A percentile compares a stretch with the other conserved stretches of the same genome.
Evolutionary conservation across 2,888 invertebrate genomes (phyloP).

Genomic region (Agelastica alni): DNA sequence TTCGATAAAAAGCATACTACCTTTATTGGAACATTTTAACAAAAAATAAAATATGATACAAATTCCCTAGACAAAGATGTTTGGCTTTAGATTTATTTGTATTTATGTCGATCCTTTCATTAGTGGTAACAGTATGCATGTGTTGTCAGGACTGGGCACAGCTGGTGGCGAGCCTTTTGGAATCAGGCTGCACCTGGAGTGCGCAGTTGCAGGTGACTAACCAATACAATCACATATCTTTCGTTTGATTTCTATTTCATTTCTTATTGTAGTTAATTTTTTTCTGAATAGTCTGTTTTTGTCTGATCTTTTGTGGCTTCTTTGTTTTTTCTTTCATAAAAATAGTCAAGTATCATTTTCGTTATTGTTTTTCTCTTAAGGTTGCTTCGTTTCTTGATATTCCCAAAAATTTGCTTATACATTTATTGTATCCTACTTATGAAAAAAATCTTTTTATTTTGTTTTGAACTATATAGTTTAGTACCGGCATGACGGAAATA

Average conservation of each 20-base stretch:
- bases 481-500: too few relatives aligned
- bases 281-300: constrained; percentile 24
- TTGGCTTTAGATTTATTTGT: not conserved
- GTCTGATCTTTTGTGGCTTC: constrained; percentile 24
- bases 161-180: constrained; percentile 83
- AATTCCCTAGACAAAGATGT: not conserved
- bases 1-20: too few relatives aligned
- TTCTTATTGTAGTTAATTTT: constrained; percentile 28
- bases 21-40: not conserved
- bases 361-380: too few relatives aligned
- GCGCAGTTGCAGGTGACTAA: constrained; percentile 74
- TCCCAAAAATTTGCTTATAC: too few relatives aligned
- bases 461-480: too few relatives aligned
- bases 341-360: not conserved
- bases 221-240: constrained; percentile 40
- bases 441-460: too few relatives aligned
- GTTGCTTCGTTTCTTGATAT: too few relatives aligned
- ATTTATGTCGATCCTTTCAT: constrained; percentile 1
- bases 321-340: constrained; percentile 5
- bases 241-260: constrained; percentile 35
- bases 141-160: constrained; percentile 78
- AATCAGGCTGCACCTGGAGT: constrained; percentile 82
- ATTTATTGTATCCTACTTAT: too few relatives aligned
- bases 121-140: constrained; percentile 29
- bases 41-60: not conserved